Conservation (phyloP, 2,113 vertebrate genomes). For the Gobius niger region DNA sequence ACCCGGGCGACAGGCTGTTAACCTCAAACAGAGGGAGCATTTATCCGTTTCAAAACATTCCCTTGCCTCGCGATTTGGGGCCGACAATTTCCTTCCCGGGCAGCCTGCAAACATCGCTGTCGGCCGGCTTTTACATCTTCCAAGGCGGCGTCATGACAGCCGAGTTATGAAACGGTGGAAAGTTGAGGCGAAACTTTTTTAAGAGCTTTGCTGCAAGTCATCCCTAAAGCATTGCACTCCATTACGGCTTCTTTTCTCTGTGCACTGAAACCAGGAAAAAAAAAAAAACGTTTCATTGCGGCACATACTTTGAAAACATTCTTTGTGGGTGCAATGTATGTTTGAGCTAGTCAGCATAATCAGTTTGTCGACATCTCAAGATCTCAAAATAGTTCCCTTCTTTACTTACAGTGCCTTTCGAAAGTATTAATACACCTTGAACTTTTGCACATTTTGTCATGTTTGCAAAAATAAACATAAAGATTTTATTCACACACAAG, state of each 20-base stretch:
- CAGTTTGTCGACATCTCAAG: too few species aligned
- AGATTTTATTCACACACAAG: too few species aligned
- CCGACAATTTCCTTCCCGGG: constrained; percentile 23
- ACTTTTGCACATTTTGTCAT: too few species aligned
- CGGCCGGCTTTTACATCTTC: constrained; percentile 19
- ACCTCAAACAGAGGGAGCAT: constrained; percentile 67
- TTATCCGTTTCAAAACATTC: constrained; percentile 68
- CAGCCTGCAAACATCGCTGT: constrained; percentile 9
- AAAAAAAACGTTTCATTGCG: too few species aligned
- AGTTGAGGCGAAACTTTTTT: constrained; percentile 20
- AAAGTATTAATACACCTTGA: too few species aligned
- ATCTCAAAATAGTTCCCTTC: too few species aligned
- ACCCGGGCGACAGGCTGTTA: constrained; percentile 74
- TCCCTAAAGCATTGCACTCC: not conserved
- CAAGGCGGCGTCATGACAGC: not conserved
- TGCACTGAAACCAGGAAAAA: not conserved
- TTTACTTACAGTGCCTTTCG: too few species aligned
- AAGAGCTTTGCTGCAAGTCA: constrained; percentile 12
- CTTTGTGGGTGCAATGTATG: too few species aligned
- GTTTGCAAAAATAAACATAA: too few species aligned
- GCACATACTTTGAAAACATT: too few species aligned
- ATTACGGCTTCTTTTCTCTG: not conserved
- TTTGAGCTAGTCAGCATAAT: too few species aligned
- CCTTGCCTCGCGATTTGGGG: constrained; percentile 50
- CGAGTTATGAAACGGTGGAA: constrained; percentile 32